phyloP scores from a whole-genome alignment of 1,140 invertebrate genomes.

The Pollicipes pollicipes region DNA sequence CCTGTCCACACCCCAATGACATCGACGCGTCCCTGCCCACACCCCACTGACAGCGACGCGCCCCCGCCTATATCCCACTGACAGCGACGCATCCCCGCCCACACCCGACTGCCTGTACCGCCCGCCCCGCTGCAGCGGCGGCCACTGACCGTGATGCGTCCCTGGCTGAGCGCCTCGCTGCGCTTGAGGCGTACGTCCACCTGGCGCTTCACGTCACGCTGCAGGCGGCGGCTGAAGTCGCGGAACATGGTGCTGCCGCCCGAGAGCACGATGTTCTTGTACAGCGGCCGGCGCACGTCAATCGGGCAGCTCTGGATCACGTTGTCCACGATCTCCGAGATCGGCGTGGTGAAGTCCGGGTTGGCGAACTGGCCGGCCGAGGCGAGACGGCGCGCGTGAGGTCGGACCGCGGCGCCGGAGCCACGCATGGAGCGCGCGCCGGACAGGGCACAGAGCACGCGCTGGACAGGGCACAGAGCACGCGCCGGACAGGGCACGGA shows the following conservation, averaged over 20 bases:
- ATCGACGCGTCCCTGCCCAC: no score
- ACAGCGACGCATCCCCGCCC: no score
- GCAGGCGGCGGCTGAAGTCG: constrained; percentile 87
- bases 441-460: no score
- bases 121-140: no score
- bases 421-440: no score
- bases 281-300: constrained; percentile 88
- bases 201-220: constrained; percentile 86
- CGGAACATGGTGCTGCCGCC: constrained; percentile 99
- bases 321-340: constrained; percentile 94
- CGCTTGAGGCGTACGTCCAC: constrained; percentile 81
- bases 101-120: no score
- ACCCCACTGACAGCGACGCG: no score
- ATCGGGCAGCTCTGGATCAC: constrained; percentile 99
- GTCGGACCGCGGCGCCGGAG: no score
- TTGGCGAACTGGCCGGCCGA: constrained; percentile 66
- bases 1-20: no score
- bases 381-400: neutral
- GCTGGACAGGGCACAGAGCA: no score
- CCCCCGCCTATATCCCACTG: no score
- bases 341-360: constrained; percentile 91
- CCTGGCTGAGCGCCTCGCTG: constrained; percentile 81
- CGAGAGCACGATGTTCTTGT: constrained; percentile 96
- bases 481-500: no score
- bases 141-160: constrained; percentile 7